phyloP scores from a whole-genome alignment of 2,113 vertebrate genomes.

The Casuarius casuarius region DNA sequence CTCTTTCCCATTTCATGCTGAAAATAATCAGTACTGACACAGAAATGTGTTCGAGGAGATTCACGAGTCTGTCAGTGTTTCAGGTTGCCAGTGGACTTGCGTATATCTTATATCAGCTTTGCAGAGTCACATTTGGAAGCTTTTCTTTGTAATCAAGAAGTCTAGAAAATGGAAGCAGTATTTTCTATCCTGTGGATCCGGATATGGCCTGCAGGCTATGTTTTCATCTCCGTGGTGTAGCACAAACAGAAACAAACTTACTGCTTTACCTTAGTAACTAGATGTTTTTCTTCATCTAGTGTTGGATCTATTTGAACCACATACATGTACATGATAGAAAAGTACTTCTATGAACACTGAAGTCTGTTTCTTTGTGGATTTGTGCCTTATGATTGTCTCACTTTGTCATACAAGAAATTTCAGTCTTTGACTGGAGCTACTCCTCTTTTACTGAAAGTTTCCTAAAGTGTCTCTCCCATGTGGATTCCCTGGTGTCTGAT shows the following conservation, averaged over 20 bases:
- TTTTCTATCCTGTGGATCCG: neutral
- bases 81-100: neutral
- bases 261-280: neutral
- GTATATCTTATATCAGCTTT: neutral
- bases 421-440: neutral
- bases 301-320: neutral
- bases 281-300: neutral
- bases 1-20: neutral
- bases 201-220: neutral
- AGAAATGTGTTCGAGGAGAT: neutral
- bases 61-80: neutral
- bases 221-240: neutral
- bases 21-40: neutral
- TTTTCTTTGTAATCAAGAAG: neutral
- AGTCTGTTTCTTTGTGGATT: neutral
- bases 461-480: neutral
- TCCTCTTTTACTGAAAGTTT: neutral
- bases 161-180: neutral
- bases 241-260: neutral
- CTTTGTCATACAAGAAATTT: neutral
- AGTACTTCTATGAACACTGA: neutral
- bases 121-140: neutral
- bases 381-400: neutral
- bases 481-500: neutral
- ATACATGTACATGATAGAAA: neutral